Evolutionary conservation across 2,888 invertebrate genomes (phyloP), one percentile per base, ranked within the genome.

Genomic region (Leptinotarsa peninsularis): DNA sequence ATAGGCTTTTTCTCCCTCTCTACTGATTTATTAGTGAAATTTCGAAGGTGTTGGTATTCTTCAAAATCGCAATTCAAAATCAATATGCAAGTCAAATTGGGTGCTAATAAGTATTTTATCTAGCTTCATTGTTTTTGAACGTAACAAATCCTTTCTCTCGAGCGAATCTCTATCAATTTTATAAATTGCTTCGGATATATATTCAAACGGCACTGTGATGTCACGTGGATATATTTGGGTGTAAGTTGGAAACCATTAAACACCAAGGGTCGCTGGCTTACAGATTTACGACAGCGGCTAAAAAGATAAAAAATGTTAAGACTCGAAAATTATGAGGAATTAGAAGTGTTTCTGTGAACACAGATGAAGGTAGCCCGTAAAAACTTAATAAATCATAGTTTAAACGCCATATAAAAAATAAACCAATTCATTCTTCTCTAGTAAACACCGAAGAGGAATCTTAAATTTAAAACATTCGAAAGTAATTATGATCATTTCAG

Each of bases 401-500:
- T 63, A 43, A 33, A 68, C n/a, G 33, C 56, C 15, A 4, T 14
- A 17, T 18, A 49, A 7, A 68, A 69, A 33, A 56, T 27, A 70
- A 60, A 58, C 58, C 70, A 50, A 15, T 56, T 18, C 56, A 43
- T 49, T 33, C 43, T 43, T 56, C 56, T 5, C 23, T 10, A 58
- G 54, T 70, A 70, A 49, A 56, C 18, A 21, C 56, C 18, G 56
- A 56, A 18, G 18, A 52, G 14, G 43, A 5, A n/a, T 69, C 56
- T 69, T n/a, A 69, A 69, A 43, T 69, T 69, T 14, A 69, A 69
- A 43, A 70, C 58, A 70, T 70, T 58, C 33, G 21, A 70, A 70
- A 49, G 70, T 70, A 70, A 70, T 70, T 70, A 70, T 70, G 21
- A 15, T 70, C 70, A 58, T 70, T 70, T 70, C 70, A 58, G 70